Evolutionary conservation across 2,888 invertebrate genomes (phyloP).

Genomic region (Synergus umbraculus): DNA sequence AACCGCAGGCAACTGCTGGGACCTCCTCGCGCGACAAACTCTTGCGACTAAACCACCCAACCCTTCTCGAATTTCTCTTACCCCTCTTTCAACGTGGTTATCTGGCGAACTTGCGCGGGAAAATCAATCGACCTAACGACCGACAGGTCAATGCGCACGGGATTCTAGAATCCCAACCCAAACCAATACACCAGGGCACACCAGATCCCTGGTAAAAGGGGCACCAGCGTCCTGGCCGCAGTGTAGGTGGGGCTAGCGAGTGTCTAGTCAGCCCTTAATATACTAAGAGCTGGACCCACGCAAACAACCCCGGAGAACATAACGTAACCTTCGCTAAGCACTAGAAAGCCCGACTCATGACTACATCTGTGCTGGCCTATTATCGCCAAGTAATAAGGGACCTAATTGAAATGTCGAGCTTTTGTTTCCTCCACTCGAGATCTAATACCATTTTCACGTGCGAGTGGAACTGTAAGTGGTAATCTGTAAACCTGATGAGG

Average conservation of each 20-base stretch:
- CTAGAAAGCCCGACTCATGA: constrained; percentile 66
- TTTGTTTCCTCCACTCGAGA: constrained; percentile 60
- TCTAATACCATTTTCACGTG: background rate
- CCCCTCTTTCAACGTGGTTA: constrained; percentile 58
- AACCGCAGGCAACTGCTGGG: constrained; percentile 74
- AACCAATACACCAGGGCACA: constrained; percentile 49
- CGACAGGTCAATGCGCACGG: constrained; percentile 61
- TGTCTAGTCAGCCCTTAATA: constrained; percentile 77
- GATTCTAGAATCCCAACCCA: constrained; percentile 53
- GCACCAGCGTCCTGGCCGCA: constrained; percentile 45
- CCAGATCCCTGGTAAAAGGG: constrained; percentile 50
- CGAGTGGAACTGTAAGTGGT: background rate
- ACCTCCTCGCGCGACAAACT: constrained; percentile 68
- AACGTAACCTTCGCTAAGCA: constrained; percentile 72
- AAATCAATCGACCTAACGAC: constrained; percentile 74
- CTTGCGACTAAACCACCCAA: constrained; percentile 54
- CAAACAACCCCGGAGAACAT: constrained; percentile 72
- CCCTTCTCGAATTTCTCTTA: constrained; percentile 51
- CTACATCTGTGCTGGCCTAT: constrained; percentile 67
- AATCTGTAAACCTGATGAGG: background rate
- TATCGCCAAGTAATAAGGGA: constrained; percentile 76
- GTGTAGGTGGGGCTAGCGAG: constrained; percentile 48
- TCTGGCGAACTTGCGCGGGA: constrained; percentile 64
- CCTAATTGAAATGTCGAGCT: constrained; percentile 75
- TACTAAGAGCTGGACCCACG: constrained; percentile 75